Evolutionary conservation across 2,113 vertebrate species (phyloP).

Genomic region (Peromyscus leucopus): DNA sequence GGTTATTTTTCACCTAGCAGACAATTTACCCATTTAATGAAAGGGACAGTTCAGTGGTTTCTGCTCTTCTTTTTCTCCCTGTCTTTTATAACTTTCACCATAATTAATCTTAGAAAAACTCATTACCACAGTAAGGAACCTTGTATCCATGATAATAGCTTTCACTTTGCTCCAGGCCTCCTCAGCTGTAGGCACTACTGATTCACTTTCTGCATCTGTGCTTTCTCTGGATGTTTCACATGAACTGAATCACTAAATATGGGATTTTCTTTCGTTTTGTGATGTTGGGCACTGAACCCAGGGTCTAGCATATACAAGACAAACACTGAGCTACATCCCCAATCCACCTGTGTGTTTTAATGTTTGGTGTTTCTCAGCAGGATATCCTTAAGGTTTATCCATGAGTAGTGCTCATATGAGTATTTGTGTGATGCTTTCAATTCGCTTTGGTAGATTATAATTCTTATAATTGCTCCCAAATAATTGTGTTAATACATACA

Average conservation of each 20-base stretch:
- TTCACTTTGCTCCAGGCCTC: not conserved
- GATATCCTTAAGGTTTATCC: constrained; percentile 24
- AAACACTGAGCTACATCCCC: not conserved
- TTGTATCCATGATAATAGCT: not conserved
- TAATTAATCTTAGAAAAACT: constrained; percentile 34
- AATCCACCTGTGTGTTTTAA: not conserved
- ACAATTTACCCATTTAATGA: not conserved
- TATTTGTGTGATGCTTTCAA: constrained; percentile 15
- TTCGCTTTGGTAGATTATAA: not conserved
- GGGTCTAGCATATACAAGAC: not conserved
- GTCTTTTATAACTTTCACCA: not conserved
- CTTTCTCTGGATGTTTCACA: not conserved
- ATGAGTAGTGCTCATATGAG: not conserved
- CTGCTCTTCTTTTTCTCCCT: not conserved
- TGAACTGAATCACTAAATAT: not conserved
- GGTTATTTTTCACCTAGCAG: not conserved
- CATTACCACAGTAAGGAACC: not conserved
- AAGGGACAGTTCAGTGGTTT: not conserved
- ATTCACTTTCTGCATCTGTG: not conserved
- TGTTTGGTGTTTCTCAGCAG: not conserved
- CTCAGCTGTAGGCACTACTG: not conserved
- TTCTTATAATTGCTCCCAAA: not conserved
- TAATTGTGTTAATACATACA: not conserved
- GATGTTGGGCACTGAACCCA: not conserved
- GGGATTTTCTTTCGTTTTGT: not conserved